Base-by-base conservation (phyloP, 2,113 vertebrate genomes). In the Dipodomys stephensi region DNA sequence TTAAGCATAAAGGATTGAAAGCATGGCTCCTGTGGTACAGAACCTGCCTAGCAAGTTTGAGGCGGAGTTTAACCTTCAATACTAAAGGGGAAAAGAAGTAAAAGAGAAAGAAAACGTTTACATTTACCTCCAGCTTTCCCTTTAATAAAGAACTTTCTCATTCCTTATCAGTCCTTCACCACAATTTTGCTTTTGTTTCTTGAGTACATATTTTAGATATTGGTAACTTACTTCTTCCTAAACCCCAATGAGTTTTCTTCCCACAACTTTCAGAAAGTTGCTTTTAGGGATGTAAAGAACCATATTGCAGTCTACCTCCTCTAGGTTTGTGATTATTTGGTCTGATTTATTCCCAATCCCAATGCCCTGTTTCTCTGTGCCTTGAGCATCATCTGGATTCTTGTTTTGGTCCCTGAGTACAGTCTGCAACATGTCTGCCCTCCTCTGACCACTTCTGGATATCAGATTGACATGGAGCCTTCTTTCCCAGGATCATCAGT, bases 201-300 rank as follows among this genome's bases (percentile, higher is more conserved):
- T 32, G n/a, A 68, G 57, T 30, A 92, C 49, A 87, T n/a, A n/a
- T 44, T 87, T 87, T 69, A 92, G 62, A 81, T 57, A 69, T 49
- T 49, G 49, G 1, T 65, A 39, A 91, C 49, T 92, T 93, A 81
- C 49, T 32, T 89, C 39, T 72, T 91, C 22, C 35, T 22, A 93
- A 96, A 28, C 46, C 68, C 46, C 13, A 87, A 94, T 74, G 67
- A 93, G 44, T 73, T 69, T 83, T 90, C 76, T 92, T 69, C 32
- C 44, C 16, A 39, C 32, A 28, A 73, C 72, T 90, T 89, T 16
- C 9, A 8, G 60, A 86, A 91, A 6, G 32, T 30, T 85, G 73
- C 25, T 49, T 91, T 88, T 69, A 71, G 19, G 49, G 32, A 71
- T 74, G 1, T 19, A 72, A 27, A 77, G n/a, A 94, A 69, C 13